Evolutionary conservation across 2,888 invertebrate species (phyloP).

Genomic region (Aleiodes leptofemur): DNA sequence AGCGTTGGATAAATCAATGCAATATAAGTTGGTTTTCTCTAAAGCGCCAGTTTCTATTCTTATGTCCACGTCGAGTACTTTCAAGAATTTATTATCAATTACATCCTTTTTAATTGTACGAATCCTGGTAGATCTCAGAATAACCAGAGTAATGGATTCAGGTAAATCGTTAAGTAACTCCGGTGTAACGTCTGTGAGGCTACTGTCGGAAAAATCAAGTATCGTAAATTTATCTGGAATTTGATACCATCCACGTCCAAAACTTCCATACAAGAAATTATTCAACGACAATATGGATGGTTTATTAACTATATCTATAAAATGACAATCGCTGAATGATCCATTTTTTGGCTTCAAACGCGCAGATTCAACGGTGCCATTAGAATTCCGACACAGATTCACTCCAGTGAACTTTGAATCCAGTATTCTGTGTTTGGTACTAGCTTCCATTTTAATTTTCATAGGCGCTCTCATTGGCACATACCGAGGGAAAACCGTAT

Average conservation of each 20-base stretch:
- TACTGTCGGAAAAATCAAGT: constrained; percentile 59
- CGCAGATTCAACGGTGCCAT: too few species aligned
- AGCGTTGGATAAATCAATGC: too few species aligned
- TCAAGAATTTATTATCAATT: constrained; percentile 65
- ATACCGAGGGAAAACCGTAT: too few species aligned
- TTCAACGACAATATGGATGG: too few species aligned
- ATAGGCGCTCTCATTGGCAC: too few species aligned
- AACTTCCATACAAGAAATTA: constrained; percentile 45
- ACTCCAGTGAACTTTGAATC: too few species aligned
- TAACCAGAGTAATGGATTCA: constrained; percentile 53
- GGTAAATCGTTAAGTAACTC: constrained; percentile 64
- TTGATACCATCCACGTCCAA: constrained; percentile 64
- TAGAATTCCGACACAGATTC: too few species aligned
- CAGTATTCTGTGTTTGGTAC: too few species aligned
- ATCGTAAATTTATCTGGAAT: constrained; percentile 46
- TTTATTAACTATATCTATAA: too few species aligned
- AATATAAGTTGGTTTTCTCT: constrained; percentile 64
- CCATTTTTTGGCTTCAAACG: too few species aligned
- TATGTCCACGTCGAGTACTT: constrained; percentile 67
- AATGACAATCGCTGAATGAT: too few species aligned
- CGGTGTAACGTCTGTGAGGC: constrained; percentile 59
- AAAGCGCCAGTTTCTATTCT: constrained; percentile 72
- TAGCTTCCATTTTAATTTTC: too few species aligned
- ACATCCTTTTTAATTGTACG: constrained; percentile 52
- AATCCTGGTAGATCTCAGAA: constrained; percentile 58